phyloP scores from a whole-genome alignment of 30 jellyfish, hydroid and myxozoan species.

The Hydractinia echinata region DNA sequence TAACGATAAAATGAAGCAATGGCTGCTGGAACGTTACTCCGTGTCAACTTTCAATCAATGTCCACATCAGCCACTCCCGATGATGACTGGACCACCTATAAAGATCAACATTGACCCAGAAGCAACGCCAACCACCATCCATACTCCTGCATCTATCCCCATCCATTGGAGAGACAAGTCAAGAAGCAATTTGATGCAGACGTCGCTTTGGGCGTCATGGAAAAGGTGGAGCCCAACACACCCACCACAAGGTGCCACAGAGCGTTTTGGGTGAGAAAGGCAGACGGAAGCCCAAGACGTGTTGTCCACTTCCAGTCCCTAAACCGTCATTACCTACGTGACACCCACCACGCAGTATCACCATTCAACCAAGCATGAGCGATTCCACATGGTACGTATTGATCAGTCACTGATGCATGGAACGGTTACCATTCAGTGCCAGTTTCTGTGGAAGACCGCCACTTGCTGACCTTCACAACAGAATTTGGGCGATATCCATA shows the following conservation, averaged over 20 bases:
- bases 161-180: conserved; percentile 33
- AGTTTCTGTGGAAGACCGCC: conserved; percentile 15
- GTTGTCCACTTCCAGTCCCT: conserved; percentile 32
- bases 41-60: conserved; percentile 29
- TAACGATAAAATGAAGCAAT: conserved; percentile 18
- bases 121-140: conserved; percentile 36
- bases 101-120: conserved; percentile 18
- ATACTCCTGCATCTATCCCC: conserved; percentile 38
- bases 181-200: conserved; percentile 19
- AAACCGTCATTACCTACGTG: conserved; percentile 27
- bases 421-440: conserved; percentile 13
- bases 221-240: conserved; percentile 35
- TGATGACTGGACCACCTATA: conserved; percentile 36
- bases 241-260: conserved; percentile 51
- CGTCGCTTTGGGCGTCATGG: conserved; percentile 27
- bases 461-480: conserved; percentile 11
- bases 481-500: conserved; percentile 11
- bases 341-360: conserved; percentile 41
- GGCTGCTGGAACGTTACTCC: conserved; percentile 36
- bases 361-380: conserved; percentile 22
- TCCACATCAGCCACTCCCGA: conserved; percentile 47
- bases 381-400: conserved; percentile 11
- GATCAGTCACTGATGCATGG: conserved; percentile 26
- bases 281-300: conserved; percentile 18
- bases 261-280: conserved; percentile 1